These are phyloP conservation scores for Edolisoma coerulescens DNA, from an alignment of 2,113 vertebrate species.

Conservation along the genomic window DNA sequence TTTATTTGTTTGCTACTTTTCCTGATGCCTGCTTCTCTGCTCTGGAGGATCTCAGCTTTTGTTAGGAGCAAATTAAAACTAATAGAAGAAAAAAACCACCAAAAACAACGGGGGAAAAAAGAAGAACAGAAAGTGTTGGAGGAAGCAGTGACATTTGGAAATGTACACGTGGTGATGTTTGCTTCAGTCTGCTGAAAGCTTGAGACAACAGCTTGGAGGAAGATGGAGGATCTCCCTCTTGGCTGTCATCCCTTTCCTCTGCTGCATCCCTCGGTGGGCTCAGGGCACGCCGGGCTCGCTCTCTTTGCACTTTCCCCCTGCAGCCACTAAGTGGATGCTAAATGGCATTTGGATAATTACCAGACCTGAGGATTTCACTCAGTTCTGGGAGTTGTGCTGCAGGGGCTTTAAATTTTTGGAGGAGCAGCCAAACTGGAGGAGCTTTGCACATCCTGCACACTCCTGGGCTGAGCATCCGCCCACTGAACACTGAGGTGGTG, in stretches of 20 bases:
- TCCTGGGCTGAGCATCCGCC: not conserved
- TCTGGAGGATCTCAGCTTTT: not conserved
- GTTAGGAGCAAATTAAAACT: not conserved
- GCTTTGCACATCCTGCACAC: not conserved
- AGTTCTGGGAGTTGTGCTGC: not conserved
- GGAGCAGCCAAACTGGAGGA: not conserved
- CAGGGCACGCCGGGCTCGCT: not conserved
- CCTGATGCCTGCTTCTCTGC: not conserved
- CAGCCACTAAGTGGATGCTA: not conserved
- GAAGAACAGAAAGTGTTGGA: not conserved
- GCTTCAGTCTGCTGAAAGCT: not conserved
- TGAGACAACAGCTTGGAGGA: not conserved
- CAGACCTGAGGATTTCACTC: not conserved
- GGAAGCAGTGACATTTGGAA: not conserved
- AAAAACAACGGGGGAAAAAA: rapidly evolving
- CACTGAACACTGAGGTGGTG: not conserved
- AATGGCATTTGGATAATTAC: not conserved
- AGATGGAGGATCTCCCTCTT: not conserved
- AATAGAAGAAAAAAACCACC: not conserved
- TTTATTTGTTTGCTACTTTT: not conserved
- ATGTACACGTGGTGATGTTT: not conserved
- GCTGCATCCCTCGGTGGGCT: not conserved
- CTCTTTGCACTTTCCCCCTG: not conserved
- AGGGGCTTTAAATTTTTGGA: not conserved
- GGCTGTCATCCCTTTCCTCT: not conserved